Conservation (phyloP, 2,113 vertebrate species). For the Cinclus cinclus region DNA sequence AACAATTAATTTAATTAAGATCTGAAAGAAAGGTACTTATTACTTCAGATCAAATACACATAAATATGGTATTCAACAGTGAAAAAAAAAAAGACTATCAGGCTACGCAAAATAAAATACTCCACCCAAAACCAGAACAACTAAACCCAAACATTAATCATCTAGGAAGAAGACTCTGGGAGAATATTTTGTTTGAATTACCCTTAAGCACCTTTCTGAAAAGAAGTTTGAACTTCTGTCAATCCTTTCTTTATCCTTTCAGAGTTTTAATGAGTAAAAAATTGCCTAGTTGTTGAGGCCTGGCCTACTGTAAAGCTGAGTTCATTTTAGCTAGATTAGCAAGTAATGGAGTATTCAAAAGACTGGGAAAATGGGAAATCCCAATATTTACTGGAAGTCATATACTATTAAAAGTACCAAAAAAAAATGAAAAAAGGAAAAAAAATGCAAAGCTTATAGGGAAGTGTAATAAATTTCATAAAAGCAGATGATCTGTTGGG, state of each 20-base stretch:
- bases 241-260: background rate
- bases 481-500: background rate
- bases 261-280: background rate
- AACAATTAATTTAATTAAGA: background rate
- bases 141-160: background rate
- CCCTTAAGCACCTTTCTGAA: background rate
- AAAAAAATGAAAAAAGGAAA: background rate
- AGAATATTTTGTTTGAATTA: background rate
- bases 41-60: background rate
- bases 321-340: background rate
- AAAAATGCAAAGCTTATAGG: background rate
- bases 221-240: background rate
- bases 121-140: accelerated
- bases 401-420: background rate
- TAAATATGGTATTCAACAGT: background rate
- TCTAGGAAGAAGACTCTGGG: background rate
- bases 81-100: background rate
- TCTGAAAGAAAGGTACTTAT: background rate
- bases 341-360: background rate
- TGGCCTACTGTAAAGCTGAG: background rate
- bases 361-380: background rate
- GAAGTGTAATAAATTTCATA: background rate
- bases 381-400: background rate
- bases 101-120: background rate
- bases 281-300: background rate